A percentile compares a stretch with the other conserved stretches of the same genome.
These are phyloP conservation scores for Hypselothyrea guttata DNA, from an alignment of 2,888 invertebrate genomes.

Conservation along the genomic window DNA sequence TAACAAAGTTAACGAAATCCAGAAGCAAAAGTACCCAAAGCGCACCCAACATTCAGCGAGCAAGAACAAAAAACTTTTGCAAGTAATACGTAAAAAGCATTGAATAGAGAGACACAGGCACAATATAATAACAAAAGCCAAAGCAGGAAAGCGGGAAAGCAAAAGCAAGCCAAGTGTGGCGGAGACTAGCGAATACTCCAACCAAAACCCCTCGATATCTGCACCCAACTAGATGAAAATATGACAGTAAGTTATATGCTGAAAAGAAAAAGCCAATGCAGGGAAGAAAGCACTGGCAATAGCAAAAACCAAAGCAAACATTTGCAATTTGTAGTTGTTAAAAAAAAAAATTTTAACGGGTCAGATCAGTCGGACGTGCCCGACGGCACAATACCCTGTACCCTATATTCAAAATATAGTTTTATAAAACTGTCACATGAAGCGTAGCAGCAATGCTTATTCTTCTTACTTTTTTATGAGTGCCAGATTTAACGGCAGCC, in stretches of 20 bases:
- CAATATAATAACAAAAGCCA: slow-evolving; percentile 70
- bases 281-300: slow-evolving; percentile 43
- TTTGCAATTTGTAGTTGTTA: slow-evolving; percentile 52
- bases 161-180: too few relatives aligned
- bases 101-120: slow-evolving; percentile 54
- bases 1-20: slow-evolving; percentile 77
- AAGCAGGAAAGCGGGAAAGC: neutral
- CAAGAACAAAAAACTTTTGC: slow-evolving; percentile 54
- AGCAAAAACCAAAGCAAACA: slow-evolving; percentile 36
- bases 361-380: too few relatives aligned
- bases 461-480: too few relatives aligned
- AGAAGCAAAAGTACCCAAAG: slow-evolving; percentile 59
- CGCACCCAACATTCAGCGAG: slow-evolving; percentile 33
- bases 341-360: too few relatives aligned
- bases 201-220: too few relatives aligned
- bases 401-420: too few relatives aligned
- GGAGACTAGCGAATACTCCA: too few relatives aligned
- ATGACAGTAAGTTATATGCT: slow-evolving; percentile 75
- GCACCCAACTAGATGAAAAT: slow-evolving; percentile 73
- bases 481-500: too few relatives aligned
- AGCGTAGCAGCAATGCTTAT: too few relatives aligned
- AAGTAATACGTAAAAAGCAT: slow-evolving; percentile 60
- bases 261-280: slow-evolving; percentile 27
- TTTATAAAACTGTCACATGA: too few relatives aligned
- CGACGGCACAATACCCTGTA: too few relatives aligned